Conservation (phyloP, 2,113 vertebrate species). For the Casuarius casuarius region DNA sequence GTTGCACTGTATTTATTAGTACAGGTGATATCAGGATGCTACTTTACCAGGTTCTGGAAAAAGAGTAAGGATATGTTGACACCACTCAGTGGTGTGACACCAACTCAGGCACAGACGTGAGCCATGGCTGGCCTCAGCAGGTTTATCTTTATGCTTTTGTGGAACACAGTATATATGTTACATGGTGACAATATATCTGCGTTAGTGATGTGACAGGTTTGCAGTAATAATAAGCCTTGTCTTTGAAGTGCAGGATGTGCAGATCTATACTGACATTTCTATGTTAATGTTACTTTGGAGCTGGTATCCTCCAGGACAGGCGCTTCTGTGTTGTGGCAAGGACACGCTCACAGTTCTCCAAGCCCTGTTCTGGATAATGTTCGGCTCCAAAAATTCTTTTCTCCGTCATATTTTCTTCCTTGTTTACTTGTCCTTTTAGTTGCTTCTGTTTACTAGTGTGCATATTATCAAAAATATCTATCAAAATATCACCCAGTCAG, state of each 20-base stretch:
- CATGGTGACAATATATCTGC: not conserved
- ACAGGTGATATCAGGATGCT: not conserved
- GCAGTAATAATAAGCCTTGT: not conserved
- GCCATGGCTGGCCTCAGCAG: not conserved
- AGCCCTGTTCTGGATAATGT: not conserved
- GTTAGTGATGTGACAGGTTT: not conserved
- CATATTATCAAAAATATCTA: not conserved
- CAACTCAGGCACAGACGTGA: not conserved
- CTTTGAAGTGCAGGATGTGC: not conserved
- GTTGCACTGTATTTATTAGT: not conserved
- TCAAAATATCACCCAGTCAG: not conserved
- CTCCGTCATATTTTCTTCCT: not conserved
- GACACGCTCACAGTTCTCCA: rapidly evolving
- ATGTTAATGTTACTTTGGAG: not conserved
- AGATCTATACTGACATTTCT: not conserved
- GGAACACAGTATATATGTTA: not conserved
- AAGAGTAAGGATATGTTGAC: not conserved
- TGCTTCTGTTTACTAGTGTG: not conserved
- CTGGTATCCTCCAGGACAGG: not conserved
- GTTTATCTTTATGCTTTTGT: not conserved
- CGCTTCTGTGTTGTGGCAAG: rapidly evolving
- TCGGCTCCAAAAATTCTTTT: not conserved
- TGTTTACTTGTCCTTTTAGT: not conserved
- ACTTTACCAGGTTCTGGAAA: not conserved
- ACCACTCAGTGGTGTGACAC: not conserved